Evolutionary conservation across 2,888 invertebrate species (phyloP).

Genomic region (Pyralis farinalis): DNA sequence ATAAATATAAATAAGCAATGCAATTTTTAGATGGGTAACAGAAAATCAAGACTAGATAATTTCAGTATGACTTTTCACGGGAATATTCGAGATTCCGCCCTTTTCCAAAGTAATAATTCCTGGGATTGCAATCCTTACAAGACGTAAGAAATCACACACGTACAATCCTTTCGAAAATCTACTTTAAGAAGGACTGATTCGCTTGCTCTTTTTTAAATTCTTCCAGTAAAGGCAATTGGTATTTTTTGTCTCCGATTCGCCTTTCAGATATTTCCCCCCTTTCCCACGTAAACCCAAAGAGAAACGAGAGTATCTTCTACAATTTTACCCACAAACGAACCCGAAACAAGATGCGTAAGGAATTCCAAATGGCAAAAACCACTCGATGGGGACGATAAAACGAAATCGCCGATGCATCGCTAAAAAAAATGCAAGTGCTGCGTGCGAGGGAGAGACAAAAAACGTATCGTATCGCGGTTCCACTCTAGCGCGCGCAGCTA

Average conservation of each 20-base stretch:
- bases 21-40: too few relatives aligned
- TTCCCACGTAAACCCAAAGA: conserved; percentile 24
- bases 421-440: conserved; percentile 70
- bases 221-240: conserved; percentile 1
- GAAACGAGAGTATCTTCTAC: conserved; percentile 28
- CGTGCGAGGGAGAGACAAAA: conserved; percentile 76
- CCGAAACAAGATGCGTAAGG: conserved; percentile 69
- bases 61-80: too few relatives aligned
- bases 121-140: too few relatives aligned
- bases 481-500: conserved; percentile 74
- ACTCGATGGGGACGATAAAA: conserved; percentile 75
- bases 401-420: conserved; percentile 77
- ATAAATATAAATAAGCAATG: too few relatives aligned
- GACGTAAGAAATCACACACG: too few relatives aligned
- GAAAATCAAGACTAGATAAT: too few relatives aligned
- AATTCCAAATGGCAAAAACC: conserved; percentile 73
- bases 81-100: too few relatives aligned
- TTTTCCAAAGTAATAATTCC: too few relatives aligned
- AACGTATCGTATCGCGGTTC: conserved; percentile 76
- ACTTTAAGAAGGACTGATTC: too few relatives aligned
- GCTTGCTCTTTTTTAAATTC: background rate
- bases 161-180: too few relatives aligned
- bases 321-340: conserved; percentile 43
- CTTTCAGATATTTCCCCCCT: conserved; percentile 9
- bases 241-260: conserved; percentile 1